Percentiles rank a stretch among this genome's conserved stretches.
Evolutionary conservation across 2,113 vertebrate species (phyloP).

Genomic region (Amazona vittata): DNA sequence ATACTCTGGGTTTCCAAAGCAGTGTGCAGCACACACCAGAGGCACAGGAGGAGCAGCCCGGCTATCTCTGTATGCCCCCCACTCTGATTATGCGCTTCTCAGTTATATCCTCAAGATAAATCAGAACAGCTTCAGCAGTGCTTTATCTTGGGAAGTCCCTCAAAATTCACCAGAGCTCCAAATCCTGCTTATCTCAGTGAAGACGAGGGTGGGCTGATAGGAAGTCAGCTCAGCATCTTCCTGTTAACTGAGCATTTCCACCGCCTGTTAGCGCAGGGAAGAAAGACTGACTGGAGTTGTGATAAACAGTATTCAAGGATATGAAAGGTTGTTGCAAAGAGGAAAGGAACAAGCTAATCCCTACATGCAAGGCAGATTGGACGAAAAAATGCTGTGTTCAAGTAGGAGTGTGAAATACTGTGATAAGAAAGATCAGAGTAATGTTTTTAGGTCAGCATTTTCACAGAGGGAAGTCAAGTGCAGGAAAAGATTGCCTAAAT

Average conservation of each 20-base stretch:
- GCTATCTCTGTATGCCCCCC: conserved; percentile 19
- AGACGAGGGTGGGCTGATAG: conserved; percentile 55
- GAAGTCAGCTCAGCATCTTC: conserved; percentile 48
- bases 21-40: not conserved
- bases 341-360: conserved; percentile 24
- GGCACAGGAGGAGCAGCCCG: not conserved
- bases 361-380: not conserved
- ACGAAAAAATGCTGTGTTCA: not conserved
- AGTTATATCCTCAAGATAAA: conserved; percentile 34
- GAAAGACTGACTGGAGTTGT: not conserved
- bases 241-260: conserved; percentile 50
- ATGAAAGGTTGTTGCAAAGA: not conserved
- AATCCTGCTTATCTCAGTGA: conserved; percentile 54
- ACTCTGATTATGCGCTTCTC: not conserved
- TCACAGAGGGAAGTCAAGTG: not conserved
- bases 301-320: conserved; percentile 18
- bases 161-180: conserved; percentile 42
- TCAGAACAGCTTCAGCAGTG: not conserved
- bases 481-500: not conserved
- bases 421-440: not conserved
- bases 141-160: conserved; percentile 30
- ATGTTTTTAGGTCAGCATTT: not conserved
- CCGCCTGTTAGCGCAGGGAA: not conserved
- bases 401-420: not conserved
- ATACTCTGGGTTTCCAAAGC: not conserved